Base-by-base conservation (phyloP, 2,113 vertebrate genomes). In the Campylomormyrus numenius region DNA sequence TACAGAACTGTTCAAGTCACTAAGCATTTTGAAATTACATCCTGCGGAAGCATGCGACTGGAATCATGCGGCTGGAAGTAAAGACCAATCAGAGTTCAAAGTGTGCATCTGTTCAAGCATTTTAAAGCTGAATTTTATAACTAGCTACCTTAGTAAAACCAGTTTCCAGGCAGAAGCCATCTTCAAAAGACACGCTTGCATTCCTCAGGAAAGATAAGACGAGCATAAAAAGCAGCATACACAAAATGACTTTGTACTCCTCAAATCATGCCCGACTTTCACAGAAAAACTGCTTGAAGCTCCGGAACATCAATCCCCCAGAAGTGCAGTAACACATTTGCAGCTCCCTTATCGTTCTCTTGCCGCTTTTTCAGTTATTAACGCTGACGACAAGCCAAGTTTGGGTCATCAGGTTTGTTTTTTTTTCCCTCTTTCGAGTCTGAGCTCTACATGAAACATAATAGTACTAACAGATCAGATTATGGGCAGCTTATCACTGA, bases 401-500 rank as follows among this genome's bases (percentile, higher is more conserved):
- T 77, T 19, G 6, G 74, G 74, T 42, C 74, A 15, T 80, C 66
- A 3, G 21, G 17, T 9, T 62, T 62, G 1, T 39, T 62, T 62
- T 35, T 39, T 24, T 56, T 7, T 0, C 17, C 56, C 56, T n/a
- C 21, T 24, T 58, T 58, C 21, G 21, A 24, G 6, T 58, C 56
- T 2, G 6, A 58, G 7, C 21, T 58, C 24, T n/a, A 42, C 24
- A n/a, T 49, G 35, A 80, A 42, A 42, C 3, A 89, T 19, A 24
- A 42, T 42, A 74, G 90, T 53, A 85, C 88, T 45, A 27, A 91
- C 87, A 39, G 74, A 88, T 88, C 85, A 88, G 89, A 52, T n/a
- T 27, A 50, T 58, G 88, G 24, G 89, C 89, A 53, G 74, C 89
- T 88, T 46, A 58, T 86, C 85, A 42, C 24, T 45, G 89, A 86